Evolutionary conservation across 1,140 invertebrate species (phyloP), one percentile per base, ranked within the genome.

Genomic region (Sitobion miscanthi): DNA sequence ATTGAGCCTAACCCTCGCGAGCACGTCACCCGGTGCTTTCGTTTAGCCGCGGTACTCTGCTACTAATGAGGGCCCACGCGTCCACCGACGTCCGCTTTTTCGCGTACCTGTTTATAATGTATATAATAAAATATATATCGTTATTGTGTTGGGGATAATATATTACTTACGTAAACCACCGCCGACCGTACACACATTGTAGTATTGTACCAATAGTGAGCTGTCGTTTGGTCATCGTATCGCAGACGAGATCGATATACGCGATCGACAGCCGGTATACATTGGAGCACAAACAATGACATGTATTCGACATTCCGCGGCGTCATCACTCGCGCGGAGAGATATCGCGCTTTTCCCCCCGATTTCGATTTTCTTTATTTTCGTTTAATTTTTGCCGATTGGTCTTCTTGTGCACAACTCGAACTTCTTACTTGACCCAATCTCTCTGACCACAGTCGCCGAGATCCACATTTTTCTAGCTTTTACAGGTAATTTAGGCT

Each of bases 21-120:
- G 30, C 49, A 54, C n/a, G 49, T 54, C 87, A 89, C n/a, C n/a
- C 49, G 1, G 87, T 89, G 49, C 87, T 89, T 89, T 89, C 87
- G 49, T 54, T 89, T 54, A 25, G 49, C 21, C 62, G n/a, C 62
- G n/a, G 35, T n/a, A 77, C n/a, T 77, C 62, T 17, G 30, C 14
- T 38, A 38, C 87, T 89, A 89, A 89, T 89, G 35, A 89, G 47
- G 49, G 11, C 87, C 35, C 87, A 38, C 35, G n/a, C 87, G n/a
- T 52, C 35, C 47, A 23, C 7, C 30, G 9, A 89, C 35, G 1
- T 35, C 21, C n/a, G 11, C 8, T n/a, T n/a, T 86, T 86, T 25
- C 45, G 62, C 62, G 14, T 77, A 77, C 1, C 62, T 20, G 14
- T 69, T 69, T n/a, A n/a, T 5, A n/a, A 77, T 35, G n/a, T 77